Base-by-base conservation (phyloP, 2,113 vertebrate species). In the Tenebrosternarchus preto region DNA sequence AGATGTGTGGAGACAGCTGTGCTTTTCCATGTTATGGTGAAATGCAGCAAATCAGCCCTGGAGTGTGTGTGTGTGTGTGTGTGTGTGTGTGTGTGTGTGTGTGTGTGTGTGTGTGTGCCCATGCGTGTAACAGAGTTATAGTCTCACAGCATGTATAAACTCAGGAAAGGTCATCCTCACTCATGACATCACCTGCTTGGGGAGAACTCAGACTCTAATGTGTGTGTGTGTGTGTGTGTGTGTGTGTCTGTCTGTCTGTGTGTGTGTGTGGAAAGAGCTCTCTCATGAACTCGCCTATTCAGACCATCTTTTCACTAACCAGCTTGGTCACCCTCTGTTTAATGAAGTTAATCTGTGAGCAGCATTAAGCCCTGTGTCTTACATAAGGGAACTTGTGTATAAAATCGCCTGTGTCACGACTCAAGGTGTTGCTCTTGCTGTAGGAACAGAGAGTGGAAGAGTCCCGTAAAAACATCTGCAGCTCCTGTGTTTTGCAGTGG, bases 401-500 rank as follows among this genome's bases (percentile, higher is more conserved):
- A 50, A 50, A 50, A 11, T 50, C 43, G 15, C 43, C 43, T 50
- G 43, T 1, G 15, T 50, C 43, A 1, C 15, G 43, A 50, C 43
- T 50, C 43, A 50, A 50, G 8, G 43, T 50, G 43, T 12, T 43
- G 6, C 6, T 43, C 6, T 43, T 43, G 6, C 39, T n/a, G n/a
- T n/a, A n/a, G n/a, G n/a, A n/a, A n/a, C n/a, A n/a, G n/a, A n/a
- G n/a, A 43, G 39, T 43, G 11, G 39, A 43, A 43, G 39, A 43
- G 39, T n/a, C 39, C 39, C 39, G 6, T 43, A 43, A 5, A 43
- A 9, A 43, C 39, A 50, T 50, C 12, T 12, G 39, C 39, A 43
- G 39, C 43, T 22, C 64, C 46, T 83, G 15, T 85, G 7, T 80
- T n/a, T 46, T 27, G 15, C 86, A 92, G 93, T 71, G 73, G 66